Base-by-base conservation (phyloP, 2,113 vertebrate genomes). In the Cinclus cinclus region DNA sequence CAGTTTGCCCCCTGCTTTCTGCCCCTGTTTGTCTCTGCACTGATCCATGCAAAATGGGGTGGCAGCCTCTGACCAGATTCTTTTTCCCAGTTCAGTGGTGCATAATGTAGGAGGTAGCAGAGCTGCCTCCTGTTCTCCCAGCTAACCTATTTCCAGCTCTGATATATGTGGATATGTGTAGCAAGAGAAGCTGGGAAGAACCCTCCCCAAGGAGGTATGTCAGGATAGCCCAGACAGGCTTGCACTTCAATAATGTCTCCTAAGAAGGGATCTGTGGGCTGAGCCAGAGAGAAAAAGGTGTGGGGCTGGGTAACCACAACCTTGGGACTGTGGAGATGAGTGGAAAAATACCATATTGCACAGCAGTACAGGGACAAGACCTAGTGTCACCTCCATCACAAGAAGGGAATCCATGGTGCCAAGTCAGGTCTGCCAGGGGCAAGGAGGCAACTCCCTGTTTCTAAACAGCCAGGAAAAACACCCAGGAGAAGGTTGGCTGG, bases 301-400 rank as follows among this genome's bases (percentile, higher is more conserved):
- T n/a, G 13, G 18, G 15, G 24, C 39, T 84, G 37, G 4, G 5
- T n/a, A 78, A 63, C 11, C 1, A 0, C 58, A 63, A 1, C 22
- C 37, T 46, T 83, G 42, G 27, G 33, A 37, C 55, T 44, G 22
- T 35, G 30, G 31, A 59, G 55, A 55, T 50, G 23, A 63, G 19
- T 41, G 89, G 39, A 33, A 62, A 64, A 74, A 59, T 47, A 39
- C 24, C 4, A 10, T n/a, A 42, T 21, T 62, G 80, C 83, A 37
- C 31, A 76, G 53, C 50, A 37, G 30, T 82, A 71, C 8, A 12
- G 44, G 46, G 22, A 46, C 20, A 49, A 37, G 56, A 56, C 52
- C 63, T 71, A 47, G 6, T 30, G 37, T 65, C 33, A 21, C 37
- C 27, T 65, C 37, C 14, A 20, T 82, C 17, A 44, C 0, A 0